Evolutionary conservation across 2,113 vertebrate genomes (phyloP), one percentile per base, ranked within the genome.

Genomic region (Mormoops blainvillei): DNA sequence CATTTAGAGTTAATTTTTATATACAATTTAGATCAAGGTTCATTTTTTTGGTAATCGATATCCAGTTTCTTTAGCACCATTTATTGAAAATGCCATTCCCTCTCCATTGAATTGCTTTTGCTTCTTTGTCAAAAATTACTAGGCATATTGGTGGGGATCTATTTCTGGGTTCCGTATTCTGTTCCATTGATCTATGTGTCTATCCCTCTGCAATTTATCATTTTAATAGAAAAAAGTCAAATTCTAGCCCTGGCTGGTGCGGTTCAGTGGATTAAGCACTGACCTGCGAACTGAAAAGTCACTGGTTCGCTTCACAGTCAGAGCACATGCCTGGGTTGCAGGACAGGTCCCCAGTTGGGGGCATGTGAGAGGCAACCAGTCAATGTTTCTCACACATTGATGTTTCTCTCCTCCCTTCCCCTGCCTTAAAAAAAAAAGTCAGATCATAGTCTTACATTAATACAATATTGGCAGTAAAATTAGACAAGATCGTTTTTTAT

Each of bases 111-210:
- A 70, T 76, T 86, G n/a, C 22, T 82, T 93, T 87, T 76, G 70
- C 12, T 70, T 43, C 28, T 67, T 94, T 58, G 54, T 86, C 54
- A 93, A 80, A 95, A 85, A 90, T 86, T 86, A 41, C 80, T 86
- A 31, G 43, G 22, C 33, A 45, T 93, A 68, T 76, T 80, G 68
- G 33, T 67, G 38, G 48, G 10, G 14, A 73, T 92, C 16, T 58
- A 19, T 77, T 65, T 52, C 18, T 76, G 56, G 28, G 15, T 76
- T 88, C 50, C 78, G 22, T 80, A 76, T 92, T 95, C 41, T 86
- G 41, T 43, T 86, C 41, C 18, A 43, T 26, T 88, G n/a, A 73
- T 92, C 33, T 89, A 84, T 83, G 38, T 93, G n/a, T 92, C 22
- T 86, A 50, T 58, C 28, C 1, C 20, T 56, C 22, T 73, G 28